Conservation (phyloP, 2,797 vertebrate species). For the Macrochelys suwanniensis region DNA sequence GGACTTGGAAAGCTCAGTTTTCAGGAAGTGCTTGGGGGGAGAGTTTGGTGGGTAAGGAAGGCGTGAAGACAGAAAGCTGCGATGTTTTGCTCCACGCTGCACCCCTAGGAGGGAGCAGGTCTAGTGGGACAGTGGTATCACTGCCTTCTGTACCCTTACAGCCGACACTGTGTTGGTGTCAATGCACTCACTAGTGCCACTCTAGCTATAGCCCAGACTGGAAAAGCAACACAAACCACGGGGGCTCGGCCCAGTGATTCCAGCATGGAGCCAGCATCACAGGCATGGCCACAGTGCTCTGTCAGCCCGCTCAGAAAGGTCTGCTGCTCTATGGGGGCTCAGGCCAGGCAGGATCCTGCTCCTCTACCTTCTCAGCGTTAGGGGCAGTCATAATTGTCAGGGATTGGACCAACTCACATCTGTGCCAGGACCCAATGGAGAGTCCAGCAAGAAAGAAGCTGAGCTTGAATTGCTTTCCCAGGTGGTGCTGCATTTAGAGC, state of each 20-base stretch:
- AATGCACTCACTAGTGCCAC: no score
- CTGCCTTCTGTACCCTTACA: no score
- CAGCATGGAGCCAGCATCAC: neutral
- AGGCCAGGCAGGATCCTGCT: no score
- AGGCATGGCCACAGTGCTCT: neutral
- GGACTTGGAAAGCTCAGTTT: neutral
- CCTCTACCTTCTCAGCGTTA: neutral
- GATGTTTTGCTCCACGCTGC: no score
- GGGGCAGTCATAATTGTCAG: neutral
- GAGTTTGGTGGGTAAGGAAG: no score
- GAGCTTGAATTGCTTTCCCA: neutral
- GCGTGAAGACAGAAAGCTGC: no score
- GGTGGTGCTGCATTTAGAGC: neutral
- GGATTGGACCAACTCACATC: neutral
- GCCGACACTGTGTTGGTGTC: no score
- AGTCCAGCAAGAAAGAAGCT: neutral
- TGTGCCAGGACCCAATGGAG: neutral
- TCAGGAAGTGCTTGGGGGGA: no score
- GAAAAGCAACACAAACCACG: neutral
- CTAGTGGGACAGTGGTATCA: no score
- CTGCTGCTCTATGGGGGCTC: neutral
- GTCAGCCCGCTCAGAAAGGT: neutral
- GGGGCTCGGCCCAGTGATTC: no score
- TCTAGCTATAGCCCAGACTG: neutral
- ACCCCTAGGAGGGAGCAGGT: no score